Evolutionary conservation across 1,140 invertebrate genomes (phyloP).

Genomic region (Hyles euphorbiae): DNA sequence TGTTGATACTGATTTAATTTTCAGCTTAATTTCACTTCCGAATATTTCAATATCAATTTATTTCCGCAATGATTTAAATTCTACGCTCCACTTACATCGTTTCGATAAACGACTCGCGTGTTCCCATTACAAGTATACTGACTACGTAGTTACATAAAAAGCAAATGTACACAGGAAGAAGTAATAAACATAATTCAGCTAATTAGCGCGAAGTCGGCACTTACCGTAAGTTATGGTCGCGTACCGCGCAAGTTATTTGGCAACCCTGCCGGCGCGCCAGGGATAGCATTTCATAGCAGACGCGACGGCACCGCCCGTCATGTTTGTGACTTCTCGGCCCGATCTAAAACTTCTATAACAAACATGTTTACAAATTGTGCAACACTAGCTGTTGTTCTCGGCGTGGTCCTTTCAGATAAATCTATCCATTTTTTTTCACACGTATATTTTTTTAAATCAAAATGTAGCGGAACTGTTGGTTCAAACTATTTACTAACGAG

Average conservation of each 20-base stretch:
- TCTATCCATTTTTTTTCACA: background rate
- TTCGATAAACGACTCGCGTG: too few relatives aligned
- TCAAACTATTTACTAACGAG: too few relatives aligned
- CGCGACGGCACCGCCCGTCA: slow-evolving; percentile 43
- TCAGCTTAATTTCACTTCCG: too few relatives aligned
- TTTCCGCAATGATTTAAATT: too few relatives aligned
- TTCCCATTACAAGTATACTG: too few relatives aligned
- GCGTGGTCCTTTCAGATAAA: background rate
- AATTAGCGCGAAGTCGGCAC: slow-evolving; percentile 5
- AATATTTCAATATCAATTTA: too few relatives aligned
- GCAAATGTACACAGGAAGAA: background rate
- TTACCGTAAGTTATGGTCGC: slow-evolving; percentile 2
- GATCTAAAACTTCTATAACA: slow-evolving; percentile 32
- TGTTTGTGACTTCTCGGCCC: slow-evolving; percentile 25
- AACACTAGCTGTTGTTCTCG: background rate
- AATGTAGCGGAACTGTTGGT: too few relatives aligned
- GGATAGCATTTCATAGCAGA: slow-evolving; percentile 27
- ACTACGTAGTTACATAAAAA: background rate
- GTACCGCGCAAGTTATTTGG: slow-evolving; percentile 12
- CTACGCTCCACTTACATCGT: too few relatives aligned
- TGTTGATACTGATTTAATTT: too few relatives aligned
- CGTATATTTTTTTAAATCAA: too few relatives aligned
- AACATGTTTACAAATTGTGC: slow-evolving; percentile 35
- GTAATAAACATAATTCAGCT: slow-evolving; percentile 6
- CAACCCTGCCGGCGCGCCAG: slow-evolving; percentile 11